Evolutionary conservation across 1,140 invertebrate genomes (phyloP), one percentile per base, ranked within the genome.

Genomic region (Nephila pilipes): DNA sequence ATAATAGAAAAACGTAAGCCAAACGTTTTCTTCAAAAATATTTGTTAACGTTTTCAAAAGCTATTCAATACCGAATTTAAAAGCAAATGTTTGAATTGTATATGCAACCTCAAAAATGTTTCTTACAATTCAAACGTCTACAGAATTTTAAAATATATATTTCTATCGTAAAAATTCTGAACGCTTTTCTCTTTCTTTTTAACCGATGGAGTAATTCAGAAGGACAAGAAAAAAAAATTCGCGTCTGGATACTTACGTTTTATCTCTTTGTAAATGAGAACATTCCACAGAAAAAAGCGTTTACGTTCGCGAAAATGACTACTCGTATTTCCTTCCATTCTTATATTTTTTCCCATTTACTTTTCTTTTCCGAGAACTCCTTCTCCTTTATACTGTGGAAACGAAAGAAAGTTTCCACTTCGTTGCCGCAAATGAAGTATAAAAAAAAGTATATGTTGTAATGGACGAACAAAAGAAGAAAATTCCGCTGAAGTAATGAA

Each of bases 311-410:
- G 14, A 29, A 75, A 75, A 75, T 29, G 69, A 75, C 69, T 75
- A 14, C 69, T 75, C 69, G 69, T 75, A 75, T 75, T 75, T 75
- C 69, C 36, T 75, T 20, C 69, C 29, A 75, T 75, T 75, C 69
- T 18, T 36, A 14, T 36, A 29, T 32, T 75, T 65, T 75, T 36
- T 32, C 69, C 69, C 69, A 75, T 75, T 75, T 65, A 29, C 63
- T 65, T 65, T n/a, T 29, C 63, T 12, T 32, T 29, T 29, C 18
- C 5, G 18, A 75, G 69, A 36, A 75, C 69, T 75, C 36, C 69
- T 32, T 75, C 18, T 32, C 18, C 69, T 32, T 32, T 29, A 36
- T 32, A 75, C 5, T 18, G 18, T 18, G 69, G 6, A 75, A 75
- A 75, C 3, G 18, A 6, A 32, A 20, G 16, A 75, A 75, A 75